Percentiles rank a stretch among this genome's conserved stretches.
Evolutionary conservation across 2,888 invertebrate genomes (phyloP).

Genomic region (Dascillus cervinus): DNA sequence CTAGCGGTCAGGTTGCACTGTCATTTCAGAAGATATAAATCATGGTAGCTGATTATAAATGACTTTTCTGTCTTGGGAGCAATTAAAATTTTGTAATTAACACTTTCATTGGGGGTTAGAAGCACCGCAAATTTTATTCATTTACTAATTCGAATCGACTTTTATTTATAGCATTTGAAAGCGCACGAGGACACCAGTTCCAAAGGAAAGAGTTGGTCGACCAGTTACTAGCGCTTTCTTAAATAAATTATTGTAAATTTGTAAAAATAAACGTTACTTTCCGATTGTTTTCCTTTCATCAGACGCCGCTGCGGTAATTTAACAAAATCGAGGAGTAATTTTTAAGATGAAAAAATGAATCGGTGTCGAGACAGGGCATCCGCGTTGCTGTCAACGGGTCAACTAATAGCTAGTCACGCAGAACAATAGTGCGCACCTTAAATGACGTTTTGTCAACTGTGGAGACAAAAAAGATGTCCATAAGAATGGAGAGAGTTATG

Average conservation of each 20-base stretch:
- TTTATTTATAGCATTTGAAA: too few relatives aligned
- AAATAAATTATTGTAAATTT: too few relatives aligned
- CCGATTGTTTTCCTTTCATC: too few relatives aligned
- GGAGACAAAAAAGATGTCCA: conserved; percentile 18
- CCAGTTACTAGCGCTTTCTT: too few relatives aligned
- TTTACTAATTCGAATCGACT: too few relatives aligned
- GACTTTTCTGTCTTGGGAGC: conserved; percentile 3
- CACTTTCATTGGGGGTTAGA: conserved; percentile 12
- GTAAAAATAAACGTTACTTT: too few relatives aligned
- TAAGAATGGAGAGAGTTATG: conserved; percentile 27
- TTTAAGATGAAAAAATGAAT: too few relatives aligned
- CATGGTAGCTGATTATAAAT: conserved; percentile 11
- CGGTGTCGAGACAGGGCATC: background rate
- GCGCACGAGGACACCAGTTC: too few relatives aligned
- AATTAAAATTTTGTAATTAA: conserved; percentile 12
- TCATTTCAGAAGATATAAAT: conserved; percentile 11
- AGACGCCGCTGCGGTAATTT: too few relatives aligned
- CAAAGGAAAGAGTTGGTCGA: too few relatives aligned
- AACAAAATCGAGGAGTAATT: too few relatives aligned
- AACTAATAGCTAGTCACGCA: conserved; percentile 21
- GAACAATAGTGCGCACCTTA: conserved; percentile 26
- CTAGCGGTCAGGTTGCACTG: conserved; percentile 8
- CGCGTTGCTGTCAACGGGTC: conserved; percentile 14
- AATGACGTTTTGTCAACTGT: conserved; percentile 22
- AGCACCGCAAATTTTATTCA: too few relatives aligned